A percentile compares a stretch with the other conserved stretches of the same genome.
Conservation (phyloP, 2,113 vertebrate species). For the Leptobrachium ailaonicum region DNA sequence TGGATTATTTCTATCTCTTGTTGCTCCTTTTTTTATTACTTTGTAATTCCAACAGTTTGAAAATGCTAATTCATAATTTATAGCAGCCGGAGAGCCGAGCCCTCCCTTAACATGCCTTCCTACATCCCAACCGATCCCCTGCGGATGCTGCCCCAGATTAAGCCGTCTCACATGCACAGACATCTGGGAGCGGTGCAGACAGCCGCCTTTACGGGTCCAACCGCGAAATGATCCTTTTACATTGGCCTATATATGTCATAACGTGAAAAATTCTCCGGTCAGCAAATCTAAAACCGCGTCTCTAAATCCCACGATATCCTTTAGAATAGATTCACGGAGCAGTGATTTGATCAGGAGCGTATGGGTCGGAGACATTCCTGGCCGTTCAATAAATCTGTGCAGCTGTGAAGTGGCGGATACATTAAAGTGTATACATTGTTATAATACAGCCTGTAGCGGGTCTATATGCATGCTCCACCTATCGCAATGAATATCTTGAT, state of each 20-base stretch:
- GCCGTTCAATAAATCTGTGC: background rate
- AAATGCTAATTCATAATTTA: conserved; percentile 43
- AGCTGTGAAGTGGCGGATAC: background rate
- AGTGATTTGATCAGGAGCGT: background rate
- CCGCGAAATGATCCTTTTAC: background rate
- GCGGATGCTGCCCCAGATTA: conserved; percentile 32
- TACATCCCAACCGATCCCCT: conserved; percentile 12
- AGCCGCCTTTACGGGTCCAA: conserved; percentile 12
- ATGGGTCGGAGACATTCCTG: background rate
- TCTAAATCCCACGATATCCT: background rate
- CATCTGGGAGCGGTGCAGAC: conserved; percentile 1
- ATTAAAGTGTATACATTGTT: background rate
- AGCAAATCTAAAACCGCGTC: background rate
- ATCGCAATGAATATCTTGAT: background rate
- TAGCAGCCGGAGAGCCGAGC: conserved; percentile 9
- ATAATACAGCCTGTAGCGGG: too few species aligned
- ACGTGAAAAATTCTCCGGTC: conserved; percentile 3
- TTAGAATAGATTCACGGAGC: background rate
- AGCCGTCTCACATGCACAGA: conserved; percentile 5
- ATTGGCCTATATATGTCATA: conserved; percentile 19
- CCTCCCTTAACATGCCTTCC: conserved; percentile 23
- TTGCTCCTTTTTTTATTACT: conserved; percentile 13
- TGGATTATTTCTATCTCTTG: conserved; percentile 18
- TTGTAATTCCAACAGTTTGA: conserved; percentile 22
- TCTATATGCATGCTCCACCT: background rate